Conservation (phyloP, 23 tunicate genomes). For the Oikopleura dioica region DNA sequence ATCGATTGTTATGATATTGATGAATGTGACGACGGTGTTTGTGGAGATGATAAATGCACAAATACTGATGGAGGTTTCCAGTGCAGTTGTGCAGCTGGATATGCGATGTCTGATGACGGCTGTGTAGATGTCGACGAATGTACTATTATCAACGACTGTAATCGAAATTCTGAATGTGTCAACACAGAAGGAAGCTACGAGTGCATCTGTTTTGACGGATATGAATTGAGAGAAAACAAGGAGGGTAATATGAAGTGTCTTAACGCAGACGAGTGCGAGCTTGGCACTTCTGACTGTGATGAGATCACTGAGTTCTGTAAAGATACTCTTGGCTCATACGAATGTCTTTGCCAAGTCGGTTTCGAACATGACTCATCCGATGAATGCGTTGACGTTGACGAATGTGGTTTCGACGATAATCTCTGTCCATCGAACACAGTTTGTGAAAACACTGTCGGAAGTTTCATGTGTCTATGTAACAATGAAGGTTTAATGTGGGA, state of each 20-base stretch:
- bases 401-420: background rate
- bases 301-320: background rate
- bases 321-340: background rate
- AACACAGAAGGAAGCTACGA: slow-evolving; percentile 46
- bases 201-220: slow-evolving; percentile 17
- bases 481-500: background rate
- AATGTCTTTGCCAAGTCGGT: background rate
- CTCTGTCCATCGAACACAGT: background rate
- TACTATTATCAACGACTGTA: slow-evolving; percentile 34
- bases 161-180: slow-evolving; percentile 46
- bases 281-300: background rate
- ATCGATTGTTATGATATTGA: slow-evolving; percentile 74
- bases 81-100: slow-evolving; percentile 56
- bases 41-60: slow-evolving; percentile 60
- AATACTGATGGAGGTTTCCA: slow-evolving; percentile 49
- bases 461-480: background rate
- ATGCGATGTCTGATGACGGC: slow-evolving; percentile 30
- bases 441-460: background rate
- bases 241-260: background rate
- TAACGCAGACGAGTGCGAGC: background rate
- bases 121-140: slow-evolving; percentile 79
- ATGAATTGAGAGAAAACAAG: background rate
- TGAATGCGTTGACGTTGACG: background rate
- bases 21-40: slow-evolving; percentile 31
- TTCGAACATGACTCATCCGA: background rate